Evolutionary conservation across 2,797 vertebrate species (phyloP).

Genomic region (Lophotriccus pileatus): DNA sequence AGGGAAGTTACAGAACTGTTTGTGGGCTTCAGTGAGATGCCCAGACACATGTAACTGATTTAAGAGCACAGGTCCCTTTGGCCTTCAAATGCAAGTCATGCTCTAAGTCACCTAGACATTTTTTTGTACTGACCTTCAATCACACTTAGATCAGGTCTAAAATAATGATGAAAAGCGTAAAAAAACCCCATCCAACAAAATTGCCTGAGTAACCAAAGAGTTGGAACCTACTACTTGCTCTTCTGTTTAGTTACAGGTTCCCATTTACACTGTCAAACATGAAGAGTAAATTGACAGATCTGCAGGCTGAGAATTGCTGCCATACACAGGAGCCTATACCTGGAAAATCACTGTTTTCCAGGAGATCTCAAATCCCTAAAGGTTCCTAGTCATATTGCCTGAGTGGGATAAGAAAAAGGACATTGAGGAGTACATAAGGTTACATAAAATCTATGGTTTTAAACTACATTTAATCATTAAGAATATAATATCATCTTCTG

Average conservation of each 20-base stretch:
- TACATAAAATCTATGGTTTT: neutral
- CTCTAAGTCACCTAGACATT: neutral
- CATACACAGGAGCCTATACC: accelerated
- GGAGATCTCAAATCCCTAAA: neutral
- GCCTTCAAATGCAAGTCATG: neutral
- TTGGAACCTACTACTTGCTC: neutral
- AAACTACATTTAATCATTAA: neutral
- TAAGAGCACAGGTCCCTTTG: neutral
- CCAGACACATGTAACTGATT: neutral
- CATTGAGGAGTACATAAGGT: neutral
- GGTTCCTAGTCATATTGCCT: neutral
- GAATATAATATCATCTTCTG: neutral
- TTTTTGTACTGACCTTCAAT: neutral
- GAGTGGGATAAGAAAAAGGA: neutral
- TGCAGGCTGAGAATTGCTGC: neutral
- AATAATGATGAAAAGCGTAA: neutral
- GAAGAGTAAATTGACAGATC: neutral
- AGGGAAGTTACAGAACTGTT: neutral
- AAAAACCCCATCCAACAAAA: neutral
- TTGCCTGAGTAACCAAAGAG: neutral
- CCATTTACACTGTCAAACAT: neutral
- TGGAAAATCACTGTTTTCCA: neutral
- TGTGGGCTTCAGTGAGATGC: neutral
- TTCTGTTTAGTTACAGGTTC: neutral
- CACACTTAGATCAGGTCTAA: neutral